Evolutionary conservation across 1,140 invertebrate species (phyloP).

Genomic region (Ceratosolen solmsi): DNA sequence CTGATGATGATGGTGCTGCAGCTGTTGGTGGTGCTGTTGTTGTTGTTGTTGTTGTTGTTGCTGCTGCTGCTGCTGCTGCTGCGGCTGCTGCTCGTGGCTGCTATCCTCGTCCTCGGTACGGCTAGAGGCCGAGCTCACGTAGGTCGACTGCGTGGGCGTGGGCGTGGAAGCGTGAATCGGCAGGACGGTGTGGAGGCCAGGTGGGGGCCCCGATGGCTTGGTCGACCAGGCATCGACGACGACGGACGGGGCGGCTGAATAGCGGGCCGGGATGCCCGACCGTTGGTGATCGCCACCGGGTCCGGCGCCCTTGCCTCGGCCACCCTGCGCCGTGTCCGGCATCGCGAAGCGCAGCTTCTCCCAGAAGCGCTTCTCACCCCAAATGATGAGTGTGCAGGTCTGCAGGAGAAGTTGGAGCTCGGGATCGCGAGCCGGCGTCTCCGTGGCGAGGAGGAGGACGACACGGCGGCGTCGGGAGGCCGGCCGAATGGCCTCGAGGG

Average conservation of each 20-base stretch:
- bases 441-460: conserved; percentile 81
- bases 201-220: conserved; percentile 59
- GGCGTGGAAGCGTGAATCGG: conserved; percentile 74
- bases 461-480: conserved; percentile 82
- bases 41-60: conserved; percentile 66
- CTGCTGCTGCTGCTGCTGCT: conserved; percentile 64
- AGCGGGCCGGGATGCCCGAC: conserved; percentile 71
- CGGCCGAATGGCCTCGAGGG: conserved; percentile 80
- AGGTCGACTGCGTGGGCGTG: conserved; percentile 78
- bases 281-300: not conserved
- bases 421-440: conserved; percentile 82
- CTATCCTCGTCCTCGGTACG: conserved; percentile 78
- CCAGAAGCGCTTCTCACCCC: conserved; percentile 91
- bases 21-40: conserved; percentile 65
- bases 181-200: conserved; percentile 62
- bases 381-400: conserved; percentile 87
- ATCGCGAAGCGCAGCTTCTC: conserved; percentile 91
- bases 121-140: conserved; percentile 78
- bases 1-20: conserved; percentile 54
- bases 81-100: conserved; percentile 73
- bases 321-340: conserved; percentile 78
- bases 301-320: conserved; percentile 64
- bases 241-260: conserved; percentile 76
- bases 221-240: conserved; percentile 75
- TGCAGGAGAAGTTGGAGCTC: conserved; percentile 88